Evolutionary conservation across 1,140 invertebrate species (phyloP).

Genomic region (Gryon sp.): DNA sequence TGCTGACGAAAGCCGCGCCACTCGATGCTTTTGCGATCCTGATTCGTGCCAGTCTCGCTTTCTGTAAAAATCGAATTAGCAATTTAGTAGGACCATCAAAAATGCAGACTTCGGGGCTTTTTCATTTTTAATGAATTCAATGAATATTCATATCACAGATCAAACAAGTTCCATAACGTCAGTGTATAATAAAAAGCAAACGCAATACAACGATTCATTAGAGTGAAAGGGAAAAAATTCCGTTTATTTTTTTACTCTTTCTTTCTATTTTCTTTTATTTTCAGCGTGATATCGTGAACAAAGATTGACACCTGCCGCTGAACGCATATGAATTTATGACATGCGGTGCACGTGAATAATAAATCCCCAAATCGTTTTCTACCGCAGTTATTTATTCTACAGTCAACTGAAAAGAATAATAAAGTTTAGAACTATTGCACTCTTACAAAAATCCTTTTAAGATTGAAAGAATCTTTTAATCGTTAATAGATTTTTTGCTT

Average conservation of each 20-base stretch:
- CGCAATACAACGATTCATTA: not conserved
- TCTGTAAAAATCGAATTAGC: constrained; percentile 85
- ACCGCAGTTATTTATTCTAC: constrained; percentile 32
- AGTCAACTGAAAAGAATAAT: constrained; percentile 36
- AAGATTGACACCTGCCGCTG: constrained; percentile 43
- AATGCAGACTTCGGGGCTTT: constrained; percentile 8
- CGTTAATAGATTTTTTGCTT: no score
- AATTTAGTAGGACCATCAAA: constrained; percentile 9
- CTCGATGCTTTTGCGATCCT: constrained; percentile 99
- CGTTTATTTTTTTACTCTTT: constrained; percentile 3
- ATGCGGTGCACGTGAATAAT: constrained; percentile 22
- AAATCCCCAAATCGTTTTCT: constrained; percentile 24
- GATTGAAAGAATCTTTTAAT: no score
- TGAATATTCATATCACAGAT: constrained; percentile 15
- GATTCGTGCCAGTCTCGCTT: constrained; percentile 98
- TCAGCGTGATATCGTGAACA: constrained; percentile 14
- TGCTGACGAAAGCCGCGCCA: constrained; percentile 98
- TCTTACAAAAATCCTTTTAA: no score
- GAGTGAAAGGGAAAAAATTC: not conserved
- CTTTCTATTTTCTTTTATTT: not conserved
- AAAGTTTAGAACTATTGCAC: no score
- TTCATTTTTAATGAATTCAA: constrained; percentile 21
- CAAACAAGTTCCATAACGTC: not conserved
- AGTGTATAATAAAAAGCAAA: not conserved
- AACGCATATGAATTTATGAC: constrained; percentile 36